Percentiles rank a stretch among this genome's conserved stretches.
These are phyloP conservation scores for Leucozona laternaria DNA, from an alignment of 2,888 invertebrate species.

Conservation along the genomic window DNA sequence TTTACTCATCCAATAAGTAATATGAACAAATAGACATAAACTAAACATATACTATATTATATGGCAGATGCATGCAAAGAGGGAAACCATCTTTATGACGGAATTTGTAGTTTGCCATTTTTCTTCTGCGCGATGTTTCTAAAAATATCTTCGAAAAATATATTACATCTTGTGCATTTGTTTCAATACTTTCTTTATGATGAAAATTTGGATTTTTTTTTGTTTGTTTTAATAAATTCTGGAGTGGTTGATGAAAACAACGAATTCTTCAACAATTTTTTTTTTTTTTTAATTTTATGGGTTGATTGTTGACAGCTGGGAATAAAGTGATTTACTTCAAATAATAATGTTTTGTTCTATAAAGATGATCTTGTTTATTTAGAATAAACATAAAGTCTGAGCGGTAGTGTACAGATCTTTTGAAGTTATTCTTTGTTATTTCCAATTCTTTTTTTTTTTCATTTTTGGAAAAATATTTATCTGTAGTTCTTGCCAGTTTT, in stretches of 20 bases:
- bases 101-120: conserved; percentile 58
- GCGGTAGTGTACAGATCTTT: not conserved
- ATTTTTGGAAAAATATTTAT: not conserved
- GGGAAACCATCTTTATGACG: conserved; percentile 62
- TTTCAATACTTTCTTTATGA: conserved; percentile 65
- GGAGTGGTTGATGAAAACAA: conserved; percentile 62
- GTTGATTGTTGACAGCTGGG: conserved; percentile 28
- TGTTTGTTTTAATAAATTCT: conserved; percentile 38
- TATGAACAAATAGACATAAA: conserved; percentile 19
- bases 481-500: too few relatives aligned
- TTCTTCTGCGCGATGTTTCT: conserved; percentile 37
- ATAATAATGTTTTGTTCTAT: not conserved
- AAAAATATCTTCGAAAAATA: conserved; percentile 54
- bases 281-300: conserved; percentile 18
- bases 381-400: not conserved
- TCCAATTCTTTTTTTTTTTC: not conserved
- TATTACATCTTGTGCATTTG: conserved; percentile 42
- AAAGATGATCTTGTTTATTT: not conserved
- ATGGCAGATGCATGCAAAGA: conserved; percentile 39
- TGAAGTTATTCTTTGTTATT: not conserved
- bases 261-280: conserved; percentile 23
- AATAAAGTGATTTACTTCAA: not conserved
- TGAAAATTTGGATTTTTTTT: conserved; percentile 41
- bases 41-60: conserved; percentile 35
- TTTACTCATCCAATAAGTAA: conserved; percentile 53